A percentile compares a stretch with the other conserved stretches of the same genome.
These are phyloP conservation scores for Actinia tenebrosa DNA, from an alignment of 64 coral and sea anemone species.

Conservation along the genomic window DNA sequence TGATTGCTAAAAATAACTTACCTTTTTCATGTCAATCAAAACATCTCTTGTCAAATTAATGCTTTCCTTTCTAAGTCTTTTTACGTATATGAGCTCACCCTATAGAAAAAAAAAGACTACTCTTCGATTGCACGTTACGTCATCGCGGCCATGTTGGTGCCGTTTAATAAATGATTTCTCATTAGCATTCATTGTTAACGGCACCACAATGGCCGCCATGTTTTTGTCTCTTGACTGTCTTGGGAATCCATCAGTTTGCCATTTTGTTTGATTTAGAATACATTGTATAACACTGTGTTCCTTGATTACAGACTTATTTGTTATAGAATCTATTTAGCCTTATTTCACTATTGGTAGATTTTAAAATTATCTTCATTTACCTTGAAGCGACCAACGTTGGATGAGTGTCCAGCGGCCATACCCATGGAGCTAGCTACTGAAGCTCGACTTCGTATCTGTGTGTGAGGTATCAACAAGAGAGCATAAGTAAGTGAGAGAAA, in stretches of 20 bases:
- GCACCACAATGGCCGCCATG: too few species aligned
- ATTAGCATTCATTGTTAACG: too few species aligned
- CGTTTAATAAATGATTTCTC: too few species aligned
- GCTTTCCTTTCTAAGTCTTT: conserved; percentile 28
- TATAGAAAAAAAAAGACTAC: neutral
- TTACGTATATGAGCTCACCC: conserved; percentile 37
- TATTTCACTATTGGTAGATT: too few species aligned
- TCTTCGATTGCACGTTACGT: too few species aligned
- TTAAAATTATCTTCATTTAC: neutral
- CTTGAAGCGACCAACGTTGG: conserved; percentile 11
- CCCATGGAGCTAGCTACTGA: conserved; percentile 14
- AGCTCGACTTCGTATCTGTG: neutral
- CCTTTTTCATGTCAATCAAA: conserved; percentile 56
- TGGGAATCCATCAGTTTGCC: neutral
- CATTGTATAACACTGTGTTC: neutral
- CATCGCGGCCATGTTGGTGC: too few species aligned
- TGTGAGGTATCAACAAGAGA: too few species aligned
- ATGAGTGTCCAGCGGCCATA: neutral
- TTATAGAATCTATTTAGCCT: neutral
- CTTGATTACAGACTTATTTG: neutral
- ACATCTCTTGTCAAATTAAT: conserved; percentile 43
- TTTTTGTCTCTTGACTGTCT: too few species aligned
- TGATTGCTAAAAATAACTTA: neutral
- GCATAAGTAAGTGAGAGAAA: too few species aligned
- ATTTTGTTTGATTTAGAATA: neutral